Evolutionary conservation across 1,140 invertebrate genomes (phyloP).

Genomic region (Pseudomyrmex flavicornis): DNA sequence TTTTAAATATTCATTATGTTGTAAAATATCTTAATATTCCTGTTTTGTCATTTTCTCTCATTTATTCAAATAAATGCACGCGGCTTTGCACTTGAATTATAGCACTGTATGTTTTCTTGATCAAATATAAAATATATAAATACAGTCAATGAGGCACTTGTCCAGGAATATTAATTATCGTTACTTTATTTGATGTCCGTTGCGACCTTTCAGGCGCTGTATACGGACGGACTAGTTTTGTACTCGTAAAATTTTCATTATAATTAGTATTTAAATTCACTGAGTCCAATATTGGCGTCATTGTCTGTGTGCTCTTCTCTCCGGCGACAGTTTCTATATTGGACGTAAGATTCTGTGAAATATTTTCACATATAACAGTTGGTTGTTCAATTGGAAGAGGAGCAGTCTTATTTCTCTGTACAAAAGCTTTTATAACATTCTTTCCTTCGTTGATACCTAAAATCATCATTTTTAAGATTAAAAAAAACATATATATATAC

Average conservation of each 20-base stretch:
- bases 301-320: constrained; percentile 48
- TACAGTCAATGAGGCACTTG: constrained; percentile 72
- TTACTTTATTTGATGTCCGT: constrained; percentile 51
- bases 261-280: constrained; percentile 44
- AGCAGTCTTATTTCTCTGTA: constrained; percentile 75
- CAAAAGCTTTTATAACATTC: constrained; percentile 64
- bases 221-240: constrained; percentile 68
- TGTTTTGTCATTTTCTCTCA: too few species aligned
- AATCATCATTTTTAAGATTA: constrained; percentile 16
- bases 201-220: constrained; percentile 73
- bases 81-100: too few species aligned
- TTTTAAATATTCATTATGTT: too few species aligned
- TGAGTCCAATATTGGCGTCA: constrained; percentile 66
- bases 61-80: too few species aligned
- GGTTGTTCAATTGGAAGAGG: constrained; percentile 67
- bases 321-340: constrained; percentile 47
- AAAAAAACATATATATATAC: not conserved
- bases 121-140: constrained; percentile 41
- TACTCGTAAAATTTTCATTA: constrained; percentile 3
- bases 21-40: too few species aligned
- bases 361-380: constrained; percentile 60
- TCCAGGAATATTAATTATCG: constrained; percentile 74
- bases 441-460: constrained; percentile 46
- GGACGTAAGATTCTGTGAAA: constrained; percentile 31
- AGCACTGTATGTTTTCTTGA: not conserved